Conservation (phyloP, 2,113 vertebrate genomes). For the Atherinomorus stipes region DNA sequence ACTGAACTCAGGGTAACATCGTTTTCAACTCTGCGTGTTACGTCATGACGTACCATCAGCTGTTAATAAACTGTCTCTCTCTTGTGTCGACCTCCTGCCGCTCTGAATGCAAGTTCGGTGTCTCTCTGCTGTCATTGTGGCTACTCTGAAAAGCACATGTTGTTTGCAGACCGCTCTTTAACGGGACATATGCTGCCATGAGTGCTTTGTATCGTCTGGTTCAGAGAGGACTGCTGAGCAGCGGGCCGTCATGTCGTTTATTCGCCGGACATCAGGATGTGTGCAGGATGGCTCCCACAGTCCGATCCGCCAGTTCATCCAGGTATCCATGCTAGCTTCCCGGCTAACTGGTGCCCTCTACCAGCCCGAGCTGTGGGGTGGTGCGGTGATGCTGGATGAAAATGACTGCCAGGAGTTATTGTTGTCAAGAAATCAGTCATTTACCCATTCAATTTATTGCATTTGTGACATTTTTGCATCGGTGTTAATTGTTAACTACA, state of each 20-base stretch:
- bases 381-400: not conserved
- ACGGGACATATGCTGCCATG: conserved; percentile 70
- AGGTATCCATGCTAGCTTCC: conserved; percentile 71
- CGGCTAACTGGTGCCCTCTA: conserved; percentile 59
- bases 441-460: not conserved
- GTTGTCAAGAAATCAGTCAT: not conserved
- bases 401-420: not conserved
- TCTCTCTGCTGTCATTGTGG: not conserved
- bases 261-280: conserved; percentile 50
- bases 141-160: conserved; percentile 39
- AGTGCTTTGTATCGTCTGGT: conserved; percentile 77
- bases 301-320: conserved; percentile 68
- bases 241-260: conserved; percentile 49
- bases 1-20: not conserved
- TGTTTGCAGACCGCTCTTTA: conserved; percentile 31
- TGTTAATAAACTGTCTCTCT: conserved; percentile 37
- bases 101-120: not conserved
- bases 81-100: conserved; percentile 38
- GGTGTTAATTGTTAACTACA: not conserved
- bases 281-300: conserved; percentile 34
- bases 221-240: conserved; percentile 58
- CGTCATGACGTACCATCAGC: conserved; percentile 71
- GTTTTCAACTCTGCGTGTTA: not conserved
- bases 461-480: not conserved
- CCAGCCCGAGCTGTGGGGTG: not conserved